Evolutionary conservation across 1,140 invertebrate species (phyloP).

Genomic region (Scaptodrosophila lebanonensis): DNA sequence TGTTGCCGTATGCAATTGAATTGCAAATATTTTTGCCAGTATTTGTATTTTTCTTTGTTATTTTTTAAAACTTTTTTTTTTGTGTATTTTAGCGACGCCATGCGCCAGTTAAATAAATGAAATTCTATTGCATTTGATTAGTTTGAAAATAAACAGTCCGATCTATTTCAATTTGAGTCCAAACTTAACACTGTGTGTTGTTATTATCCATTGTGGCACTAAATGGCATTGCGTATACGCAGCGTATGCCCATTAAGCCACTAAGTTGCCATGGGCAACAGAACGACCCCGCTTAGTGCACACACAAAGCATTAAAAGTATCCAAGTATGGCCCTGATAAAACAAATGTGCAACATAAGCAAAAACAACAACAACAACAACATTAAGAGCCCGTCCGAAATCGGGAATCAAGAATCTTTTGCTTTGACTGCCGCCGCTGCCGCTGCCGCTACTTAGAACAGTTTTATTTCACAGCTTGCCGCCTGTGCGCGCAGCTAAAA

Average conservation of each 20-base stretch:
- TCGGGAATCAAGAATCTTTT: conserved; percentile 12
- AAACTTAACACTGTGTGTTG: too few relatives aligned
- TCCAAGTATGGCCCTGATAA: neutral
- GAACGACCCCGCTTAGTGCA: conserved; percentile 6
- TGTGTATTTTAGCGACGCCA: conserved; percentile 11
- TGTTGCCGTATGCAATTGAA: conserved; percentile 55
- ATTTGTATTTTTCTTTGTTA: too few relatives aligned
- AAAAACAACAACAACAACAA: too few relatives aligned
- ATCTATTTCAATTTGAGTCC: conserved; percentile 54
- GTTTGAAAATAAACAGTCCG: conserved; percentile 38
- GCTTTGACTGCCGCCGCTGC: conserved; percentile 6
- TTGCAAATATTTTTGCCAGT: conserved; percentile 65
- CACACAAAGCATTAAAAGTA: conserved; percentile 21
- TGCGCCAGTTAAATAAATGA: conserved; percentile 49
- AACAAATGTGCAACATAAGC: too few relatives aligned
- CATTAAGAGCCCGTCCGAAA: too few relatives aligned
- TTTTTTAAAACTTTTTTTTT: too few relatives aligned
- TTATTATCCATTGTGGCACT: too few relatives aligned
- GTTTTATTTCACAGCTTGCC: conserved; percentile 8
- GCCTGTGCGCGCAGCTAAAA: conserved; percentile 35
- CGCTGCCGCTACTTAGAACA: conserved; percentile 1
- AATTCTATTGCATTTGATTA: conserved; percentile 60
- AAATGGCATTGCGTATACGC: conserved; percentile 32
- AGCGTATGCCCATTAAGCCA: neutral
- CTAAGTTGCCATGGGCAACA: conserved; percentile 20